Base-by-base conservation (phyloP, 2,113 vertebrate genomes). In the Cyanoderma ruficeps region DNA sequence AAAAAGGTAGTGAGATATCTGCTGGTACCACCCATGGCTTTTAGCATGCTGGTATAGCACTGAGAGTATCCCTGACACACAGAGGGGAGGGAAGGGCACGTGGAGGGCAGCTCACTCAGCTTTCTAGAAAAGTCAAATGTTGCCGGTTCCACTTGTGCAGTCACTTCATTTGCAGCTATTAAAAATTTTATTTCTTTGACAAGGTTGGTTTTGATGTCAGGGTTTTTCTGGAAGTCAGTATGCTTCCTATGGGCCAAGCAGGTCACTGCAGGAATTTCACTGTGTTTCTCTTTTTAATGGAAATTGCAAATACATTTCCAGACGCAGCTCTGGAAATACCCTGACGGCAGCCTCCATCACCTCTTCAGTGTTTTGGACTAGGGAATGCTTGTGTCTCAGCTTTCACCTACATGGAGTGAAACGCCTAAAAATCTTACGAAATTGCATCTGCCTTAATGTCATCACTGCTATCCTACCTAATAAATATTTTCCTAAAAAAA, bases 51-150 rank as follows among this genome's bases (percentile, higher is more conserved):
- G n/a, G 18, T 47, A 10, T 4, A 6, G 27, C n/a, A n/a, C 57
- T 5, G 19, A 13, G 46, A 23, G 23, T 3, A 1, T 25, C 23
- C 44, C 60, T 11, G 6, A 12, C 1, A 37, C 55, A 22, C 0
- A 0, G 11, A 47, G 21, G 16, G 27, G 7, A 64, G 41, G 27
- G 7, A 23, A 46, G 50, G 37, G 46, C 49, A 7, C 55, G 7
- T 49, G n/a, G 35, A 68, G 33, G 39, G 37, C 52, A 65, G 42
- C 44, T 80, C 24, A 1, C 1, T 27, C n/a, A 52, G 50, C 68
- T 28, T 39, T 24, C 44, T 19, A 28, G n/a, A 39, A 33, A 24
- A 70, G 37, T 31, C 59, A 24, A 10, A 55, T 20, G 21, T 28
- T 89, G 53, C 28, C 24, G 18, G 50, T 61, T 89, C 20, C 6